These are phyloP conservation scores for Acanthococcus lagerstroemiae DNA, from an alignment of 2,888 invertebrate genomes.

Conservation along the genomic window DNA sequence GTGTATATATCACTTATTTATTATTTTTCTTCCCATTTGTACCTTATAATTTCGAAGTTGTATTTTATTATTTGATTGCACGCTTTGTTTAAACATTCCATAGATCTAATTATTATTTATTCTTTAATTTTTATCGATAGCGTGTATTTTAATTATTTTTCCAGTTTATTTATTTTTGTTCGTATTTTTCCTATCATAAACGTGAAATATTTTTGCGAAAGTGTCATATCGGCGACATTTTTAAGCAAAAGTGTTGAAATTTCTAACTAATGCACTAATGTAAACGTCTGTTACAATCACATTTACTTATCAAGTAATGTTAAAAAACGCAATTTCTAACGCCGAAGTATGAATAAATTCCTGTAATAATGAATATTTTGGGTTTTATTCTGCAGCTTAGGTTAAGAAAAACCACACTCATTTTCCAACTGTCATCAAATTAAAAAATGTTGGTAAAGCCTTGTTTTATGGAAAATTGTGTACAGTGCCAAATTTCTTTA, in stretches of 20 bases:
- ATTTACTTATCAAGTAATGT: too few relatives aligned
- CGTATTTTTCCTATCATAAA: neutral
- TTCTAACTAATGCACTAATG: conserved; percentile 12
- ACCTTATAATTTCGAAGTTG: too few relatives aligned
- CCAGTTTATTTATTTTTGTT: neutral
- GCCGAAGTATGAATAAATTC: conserved; percentile 17
- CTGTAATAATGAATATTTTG: conserved; percentile 15
- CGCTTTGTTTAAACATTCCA: conserved; percentile 25
- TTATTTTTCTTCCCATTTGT: too few relatives aligned
- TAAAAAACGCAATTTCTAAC: conserved; percentile 13
- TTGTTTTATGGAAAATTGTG: too few relatives aligned
- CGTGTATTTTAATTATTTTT: conserved; percentile 9
- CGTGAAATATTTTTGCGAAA: neutral
- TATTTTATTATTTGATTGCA: conserved; percentile 18
- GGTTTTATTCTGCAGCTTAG: too few relatives aligned
- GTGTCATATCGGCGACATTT: too few relatives aligned
- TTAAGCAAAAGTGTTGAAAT: conserved; percentile 8
- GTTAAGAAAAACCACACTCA: too few relatives aligned
- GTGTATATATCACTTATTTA: neutral
- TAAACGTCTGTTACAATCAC: too few relatives aligned
- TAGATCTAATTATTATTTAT: conserved; percentile 7
- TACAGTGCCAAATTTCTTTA: too few relatives aligned
- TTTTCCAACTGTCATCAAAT: too few relatives aligned
- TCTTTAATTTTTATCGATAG: conserved; percentile 3
- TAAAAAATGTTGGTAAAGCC: too few relatives aligned